These are phyloP conservation scores for Umimayanthus chanpuru DNA, from an alignment of 92 coral and sea anemone species.

Conservation along the genomic window DNA sequence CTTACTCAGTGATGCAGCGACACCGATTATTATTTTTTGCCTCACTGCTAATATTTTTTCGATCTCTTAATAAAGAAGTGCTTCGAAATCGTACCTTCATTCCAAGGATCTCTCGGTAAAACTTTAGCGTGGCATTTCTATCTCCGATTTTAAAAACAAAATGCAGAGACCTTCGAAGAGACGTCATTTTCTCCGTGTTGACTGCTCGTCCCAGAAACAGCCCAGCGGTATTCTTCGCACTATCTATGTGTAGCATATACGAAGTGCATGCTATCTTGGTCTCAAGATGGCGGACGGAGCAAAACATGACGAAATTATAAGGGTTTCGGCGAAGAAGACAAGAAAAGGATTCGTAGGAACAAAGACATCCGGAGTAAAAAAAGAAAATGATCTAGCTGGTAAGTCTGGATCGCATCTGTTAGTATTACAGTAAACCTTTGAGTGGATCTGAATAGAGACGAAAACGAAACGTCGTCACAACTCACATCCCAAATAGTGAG, in stretches of 20 bases:
- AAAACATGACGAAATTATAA: neutral
- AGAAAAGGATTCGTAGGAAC: slow-evolving; percentile 88
- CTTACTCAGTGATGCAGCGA: neutral
- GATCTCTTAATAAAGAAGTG: neutral
- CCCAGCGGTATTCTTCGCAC: slow-evolving; percentile 19
- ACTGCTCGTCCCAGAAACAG: neutral
- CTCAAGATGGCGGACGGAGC: slow-evolving; percentile 68
- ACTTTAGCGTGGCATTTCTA: slow-evolving; percentile 82
- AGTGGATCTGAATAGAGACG: no score
- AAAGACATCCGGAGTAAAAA: slow-evolving; percentile 58
- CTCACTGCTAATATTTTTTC: neutral
- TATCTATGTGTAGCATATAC: slow-evolving; percentile 16
- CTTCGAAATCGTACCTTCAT: slow-evolving; percentile 76
- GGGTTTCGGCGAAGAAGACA: slow-evolving; percentile 75
- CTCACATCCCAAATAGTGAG: no score
- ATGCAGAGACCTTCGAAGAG: slow-evolving; percentile 75
- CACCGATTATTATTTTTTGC: no score
- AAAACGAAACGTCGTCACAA: no score
- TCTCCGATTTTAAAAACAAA: slow-evolving; percentile 93
- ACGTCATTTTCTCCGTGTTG: slow-evolving; percentile 19
- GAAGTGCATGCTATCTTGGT: neutral
- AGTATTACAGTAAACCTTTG: no score
- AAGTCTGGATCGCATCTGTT: neutral
- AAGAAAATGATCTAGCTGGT: slow-evolving; percentile 56
- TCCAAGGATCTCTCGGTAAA: slow-evolving; percentile 91